A percentile compares a stretch with the other conserved stretches of the same genome.
These are phyloP conservation scores for Lagria hirta DNA, from an alignment of 2,888 invertebrate genomes.

Conservation along the genomic window DNA sequence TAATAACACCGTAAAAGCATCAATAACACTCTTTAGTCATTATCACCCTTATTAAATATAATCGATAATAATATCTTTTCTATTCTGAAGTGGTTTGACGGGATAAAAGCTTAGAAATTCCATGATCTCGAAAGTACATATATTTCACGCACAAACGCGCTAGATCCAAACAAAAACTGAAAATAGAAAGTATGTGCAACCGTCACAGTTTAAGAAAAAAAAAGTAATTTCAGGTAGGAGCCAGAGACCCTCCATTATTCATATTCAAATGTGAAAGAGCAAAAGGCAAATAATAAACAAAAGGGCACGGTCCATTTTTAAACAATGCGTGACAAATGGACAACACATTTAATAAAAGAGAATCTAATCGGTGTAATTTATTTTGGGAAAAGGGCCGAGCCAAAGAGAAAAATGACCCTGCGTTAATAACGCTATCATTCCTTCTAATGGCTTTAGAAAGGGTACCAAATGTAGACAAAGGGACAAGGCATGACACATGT, in stretches of 20 bases:
- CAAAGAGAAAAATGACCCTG: slow-evolving; percentile 50
- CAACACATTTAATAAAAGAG: slow-evolving; percentile 34
- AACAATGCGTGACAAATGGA: slow-evolving; percentile 55
- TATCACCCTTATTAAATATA: too few relatives aligned
- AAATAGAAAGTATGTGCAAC: too few relatives aligned
- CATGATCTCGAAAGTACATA: too few relatives aligned
- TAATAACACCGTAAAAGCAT: too few relatives aligned
- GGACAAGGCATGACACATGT: slow-evolving; percentile 35
- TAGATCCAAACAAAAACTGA: too few relatives aligned
- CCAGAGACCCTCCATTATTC: too few relatives aligned
- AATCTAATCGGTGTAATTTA: slow-evolving; percentile 27
- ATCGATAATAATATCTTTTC: too few relatives aligned
- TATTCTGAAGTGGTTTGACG: too few relatives aligned
- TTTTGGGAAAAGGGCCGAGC: slow-evolving; percentile 38
- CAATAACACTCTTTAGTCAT: too few relatives aligned
- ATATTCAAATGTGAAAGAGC: slow-evolving; percentile 14
- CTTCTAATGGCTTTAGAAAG: slow-evolving; percentile 37
- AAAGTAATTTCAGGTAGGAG: slow-evolving; percentile 9
- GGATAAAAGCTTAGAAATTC: too few relatives aligned
- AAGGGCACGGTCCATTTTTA: slow-evolving; percentile 38
- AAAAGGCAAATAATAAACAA: slow-evolving; percentile 26
- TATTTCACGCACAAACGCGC: too few relatives aligned
- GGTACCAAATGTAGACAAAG: slow-evolving; percentile 22
- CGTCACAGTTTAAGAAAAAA: too few relatives aligned
- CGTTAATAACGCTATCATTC: slow-evolving; percentile 49